Evolutionary conservation across 2,888 invertebrate genomes (phyloP), one percentile per base, ranked within the genome.

Genomic region (Andrena fulva): DNA sequence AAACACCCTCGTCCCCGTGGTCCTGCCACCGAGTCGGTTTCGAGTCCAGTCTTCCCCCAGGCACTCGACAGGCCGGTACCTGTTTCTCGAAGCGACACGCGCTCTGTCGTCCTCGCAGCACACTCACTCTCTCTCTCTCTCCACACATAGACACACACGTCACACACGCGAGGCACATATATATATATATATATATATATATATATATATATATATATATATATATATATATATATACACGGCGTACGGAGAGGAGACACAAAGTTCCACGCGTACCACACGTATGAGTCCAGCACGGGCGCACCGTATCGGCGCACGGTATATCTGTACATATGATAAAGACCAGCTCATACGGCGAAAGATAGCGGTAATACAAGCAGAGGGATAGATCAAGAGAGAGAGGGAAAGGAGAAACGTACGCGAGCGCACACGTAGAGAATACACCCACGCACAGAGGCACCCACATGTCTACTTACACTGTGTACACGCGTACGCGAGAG

Each of bases 41-140:
- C 89, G 89, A 89, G 90, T 91, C 91, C 91, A 93, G 93, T 93
- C 92, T 93, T 92, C 93, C 92, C 92, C 90, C 90, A 91, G 92
- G 93, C 93, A 91, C 92, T 92, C 92, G 91, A 89, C 91, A 91
- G 90, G 91, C 91, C 91, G 90, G 90, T 86, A 85, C 86, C 88
- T 85, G 84, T 84, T 86, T 87, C 86, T 87, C 86, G 87, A 78
- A 88, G 76, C 74, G 77, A 81, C 73, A 87, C 83, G 82, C 82
- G 84, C 88, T 80, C 84, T 73, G 78, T 81, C 84, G 77, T 82
- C 77, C 85, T 86, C 85, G 85, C 81, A 80, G 48, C 64, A 75
- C 82, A 68, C 75, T 31, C 31, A 48, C 27, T 16, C 42, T 42
- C 42, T 42, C 29, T 29, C 29, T 29, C 42, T 42, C 42, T 42